Evolutionary conservation across 2,797 vertebrate genomes (phyloP).

Genomic region (Lophius americanus): DNA sequence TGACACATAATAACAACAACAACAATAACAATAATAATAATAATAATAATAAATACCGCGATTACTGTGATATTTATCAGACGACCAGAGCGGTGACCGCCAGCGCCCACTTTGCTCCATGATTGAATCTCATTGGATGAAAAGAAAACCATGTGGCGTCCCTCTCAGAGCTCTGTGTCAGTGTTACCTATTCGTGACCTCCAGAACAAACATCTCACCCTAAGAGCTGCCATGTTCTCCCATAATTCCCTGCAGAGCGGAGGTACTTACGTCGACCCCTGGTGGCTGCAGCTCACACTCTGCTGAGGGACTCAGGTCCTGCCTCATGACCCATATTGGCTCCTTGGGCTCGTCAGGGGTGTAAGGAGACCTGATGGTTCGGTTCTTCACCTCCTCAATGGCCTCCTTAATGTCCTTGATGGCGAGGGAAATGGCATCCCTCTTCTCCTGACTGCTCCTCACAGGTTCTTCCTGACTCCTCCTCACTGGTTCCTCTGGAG

Average conservation of each 20-base stretch:
- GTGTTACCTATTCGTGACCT: too few relatives aligned
- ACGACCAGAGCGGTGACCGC: too few relatives aligned
- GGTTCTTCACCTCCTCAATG: conserved; percentile 97
- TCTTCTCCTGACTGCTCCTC: conserved; percentile 89
- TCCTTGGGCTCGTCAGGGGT: conserved; percentile 97
- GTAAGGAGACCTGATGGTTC: conserved; percentile 95
- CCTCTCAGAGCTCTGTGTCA: too few relatives aligned
- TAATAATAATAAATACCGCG: too few relatives aligned
- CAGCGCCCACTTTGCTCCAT: too few relatives aligned
- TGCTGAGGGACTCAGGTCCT: conserved; percentile 92
- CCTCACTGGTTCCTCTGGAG: conserved; percentile 59
- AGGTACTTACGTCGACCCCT: conserved; percentile 90
- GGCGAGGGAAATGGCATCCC: conserved; percentile 94
- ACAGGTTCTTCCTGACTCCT: conserved; percentile 82
- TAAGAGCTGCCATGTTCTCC: not conserved
- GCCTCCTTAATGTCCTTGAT: conserved; percentile 98
- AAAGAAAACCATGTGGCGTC: too few relatives aligned
- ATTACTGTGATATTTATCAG: too few relatives aligned
- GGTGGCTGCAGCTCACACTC: conserved; percentile 89
- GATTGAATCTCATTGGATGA: too few relatives aligned
- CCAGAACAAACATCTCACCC: too few relatives aligned
- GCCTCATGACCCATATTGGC: conserved; percentile 98
- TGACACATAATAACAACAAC: too few relatives aligned
- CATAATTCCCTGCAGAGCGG: not conserved
- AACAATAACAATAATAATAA: too few relatives aligned